Evolutionary conservation across 2,888 invertebrate species (phyloP), one percentile per base, ranked within the genome.

Genomic region (Nomada ferruginata): DNA sequence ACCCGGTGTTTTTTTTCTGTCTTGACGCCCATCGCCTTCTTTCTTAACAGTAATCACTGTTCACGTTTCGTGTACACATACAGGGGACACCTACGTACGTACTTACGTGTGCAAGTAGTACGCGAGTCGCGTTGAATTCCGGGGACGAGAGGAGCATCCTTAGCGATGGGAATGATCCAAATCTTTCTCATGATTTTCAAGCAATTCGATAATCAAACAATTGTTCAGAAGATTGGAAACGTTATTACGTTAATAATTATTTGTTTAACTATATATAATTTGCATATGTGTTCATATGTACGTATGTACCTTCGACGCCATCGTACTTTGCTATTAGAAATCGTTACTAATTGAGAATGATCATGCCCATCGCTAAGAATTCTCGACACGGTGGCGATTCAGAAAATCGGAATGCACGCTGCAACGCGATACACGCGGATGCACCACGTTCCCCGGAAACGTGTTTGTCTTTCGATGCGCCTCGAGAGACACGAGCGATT

Each of bases 11-110:
- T 64, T 50, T 59, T 55, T 47, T 47, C 3, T 18, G 13, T 60
- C 63, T 29, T 36, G 15, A 29, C 71, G 20, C 64, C 26, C 47
- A 26, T 65, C 29, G 20, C 68, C 63, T 47, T 52, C 68, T 76
- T 72, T 76, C 68, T 68, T 69, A 66, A 78, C 77, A 68, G 80
- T 80, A 76, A 80, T 80, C 83, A 64, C 74, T 60, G 70, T 50
- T 71, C 59, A 63, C 66, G 23, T 53, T 76, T 76, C 53, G 52
- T 9, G 59, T 66, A 18, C 55, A 23, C 26, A 10, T n/a, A 13
- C 9, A 36, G 36, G 0, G 36, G 36, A 36, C 36, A 36, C 36
- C 36, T 36, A 36, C 36, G 36, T 36, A 36, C 36, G 36, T 36
- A 36, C 36, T 36, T 0, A 23, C 26, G 26, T 57, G 42, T 18